phyloP scores from a whole-genome alignment of 2,888 invertebrate genomes.

The Macrophya annulata region DNA sequence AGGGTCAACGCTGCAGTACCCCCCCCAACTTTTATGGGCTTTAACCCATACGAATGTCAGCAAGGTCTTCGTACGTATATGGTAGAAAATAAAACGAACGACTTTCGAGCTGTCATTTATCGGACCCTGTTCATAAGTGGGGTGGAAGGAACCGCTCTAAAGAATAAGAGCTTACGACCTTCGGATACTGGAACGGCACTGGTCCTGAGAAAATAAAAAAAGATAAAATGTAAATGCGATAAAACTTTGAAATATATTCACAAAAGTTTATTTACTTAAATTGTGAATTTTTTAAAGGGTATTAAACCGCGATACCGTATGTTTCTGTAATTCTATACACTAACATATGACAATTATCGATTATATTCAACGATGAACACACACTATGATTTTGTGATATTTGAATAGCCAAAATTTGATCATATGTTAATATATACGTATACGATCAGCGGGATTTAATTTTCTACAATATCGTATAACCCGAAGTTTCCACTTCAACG shows the following conservation, averaged over 20 bases:
- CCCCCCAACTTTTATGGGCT: not conserved
- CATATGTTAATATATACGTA: not conserved
- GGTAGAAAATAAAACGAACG: not conserved
- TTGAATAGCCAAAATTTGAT: not conserved
- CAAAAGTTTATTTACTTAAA: not conserved
- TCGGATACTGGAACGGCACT: not conserved
- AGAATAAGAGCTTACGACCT: not conserved
- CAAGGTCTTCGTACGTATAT: not conserved
- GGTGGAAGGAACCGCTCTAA: not conserved
- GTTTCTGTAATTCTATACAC: not conserved
- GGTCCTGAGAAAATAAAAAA: not conserved
- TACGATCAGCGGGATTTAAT: not conserved
- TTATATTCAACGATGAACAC: not conserved
- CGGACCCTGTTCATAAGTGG: slow-evolving; percentile 8
- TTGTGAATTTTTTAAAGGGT: not conserved
- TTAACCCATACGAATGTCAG: not conserved
- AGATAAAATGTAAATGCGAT: not conserved
- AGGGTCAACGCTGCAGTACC: not conserved
- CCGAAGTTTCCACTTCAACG: not conserved
- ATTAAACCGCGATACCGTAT: not conserved
- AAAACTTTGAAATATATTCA: not conserved
- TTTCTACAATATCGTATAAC: not conserved
- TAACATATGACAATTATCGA: not conserved
- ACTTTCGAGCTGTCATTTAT: slow-evolving; percentile 10
- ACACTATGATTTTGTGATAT: not conserved